Evolutionary conservation across 2,797 vertebrate species (phyloP), one percentile per base, ranked within the genome.

Genomic region (Enteromius mattozi): DNA sequence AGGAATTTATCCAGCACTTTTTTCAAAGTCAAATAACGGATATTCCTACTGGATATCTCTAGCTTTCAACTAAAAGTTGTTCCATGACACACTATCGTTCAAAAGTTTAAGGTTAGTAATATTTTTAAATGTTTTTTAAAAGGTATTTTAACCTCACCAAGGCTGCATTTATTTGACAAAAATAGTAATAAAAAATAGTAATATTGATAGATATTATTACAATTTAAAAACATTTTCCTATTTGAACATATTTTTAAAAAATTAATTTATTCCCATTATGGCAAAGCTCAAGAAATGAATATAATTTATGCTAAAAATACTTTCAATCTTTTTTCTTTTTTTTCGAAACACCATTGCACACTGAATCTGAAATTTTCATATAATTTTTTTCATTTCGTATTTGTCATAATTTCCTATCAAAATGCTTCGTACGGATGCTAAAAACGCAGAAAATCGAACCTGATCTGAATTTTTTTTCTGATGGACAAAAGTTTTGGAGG

Each of bases 21-120:
- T 14, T 63, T 65, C 77, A 45, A 47, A 78, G 77, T 65, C 27
- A 78, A 65, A 78, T 65, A 65, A 78, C 19, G 71, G 42, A 13
- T 74, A 61, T 49, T 65, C 70, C 17, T 13, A 65, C 10, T 27
- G 19, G 56, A 66, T 19, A 7, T 63, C 3, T 63, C 21, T 17
- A 27, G 35, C n/a, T 61, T 77, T 61, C 24, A 78, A 17, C n/a
- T 4, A 27, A 5, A 12, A 19, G 42, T 13, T n/a, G 9, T n/a
- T 69, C 33, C 16, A 17, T 35, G 63, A 35, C 63, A 35, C 30
- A 19, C 63, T 65, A 17, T 16, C 30, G 5, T 65, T 65, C 63
- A 33, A 8, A 40, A n/a, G 35, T 40, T 40, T 69, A 35, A 19
- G 10, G 19, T 40, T 40, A 2, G 66, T 40, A 21, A 68, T 68